phyloP scores from a whole-genome alignment of 1,140 invertebrate genomes.

The Drosophila dunni region DNA sequence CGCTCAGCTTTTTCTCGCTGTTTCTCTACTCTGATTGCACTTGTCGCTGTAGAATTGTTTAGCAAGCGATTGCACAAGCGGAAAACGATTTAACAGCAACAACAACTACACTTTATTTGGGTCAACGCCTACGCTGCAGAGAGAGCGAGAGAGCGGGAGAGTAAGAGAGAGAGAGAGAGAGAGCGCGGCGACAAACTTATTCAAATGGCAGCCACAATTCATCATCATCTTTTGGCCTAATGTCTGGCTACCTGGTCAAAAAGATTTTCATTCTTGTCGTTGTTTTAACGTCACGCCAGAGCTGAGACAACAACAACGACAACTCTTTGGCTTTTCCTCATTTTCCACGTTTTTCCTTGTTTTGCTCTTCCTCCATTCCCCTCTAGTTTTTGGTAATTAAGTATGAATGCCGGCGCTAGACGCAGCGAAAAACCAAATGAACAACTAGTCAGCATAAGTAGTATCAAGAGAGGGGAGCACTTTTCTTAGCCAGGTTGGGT shows the following conservation, averaged over 20 bases:
- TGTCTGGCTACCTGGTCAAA: conserved; percentile 74
- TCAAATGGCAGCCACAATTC: conserved; percentile 76
- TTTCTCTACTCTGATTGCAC: conserved; percentile 66
- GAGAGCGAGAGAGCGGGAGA: conserved; percentile 19
- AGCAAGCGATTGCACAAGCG: conserved; percentile 77
- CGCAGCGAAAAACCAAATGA: conserved; percentile 48
- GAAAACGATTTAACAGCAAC: conserved; percentile 72
- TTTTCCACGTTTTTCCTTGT: conserved; percentile 35
- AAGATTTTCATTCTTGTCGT: conserved; percentile 45
- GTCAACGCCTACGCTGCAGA: conserved; percentile 77
- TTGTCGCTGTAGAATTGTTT: conserved; percentile 66
- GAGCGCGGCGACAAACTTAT: conserved; percentile 57
- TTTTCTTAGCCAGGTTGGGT: background rate
- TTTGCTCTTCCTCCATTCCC: background rate
- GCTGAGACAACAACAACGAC: conserved; percentile 40
- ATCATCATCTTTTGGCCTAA: conserved; percentile 60
- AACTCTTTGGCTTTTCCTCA: conserved; percentile 54
- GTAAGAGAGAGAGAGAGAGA: too few species aligned
- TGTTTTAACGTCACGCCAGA: conserved; percentile 77
- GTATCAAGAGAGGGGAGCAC: conserved; percentile 34
- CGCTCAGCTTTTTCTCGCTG: background rate
- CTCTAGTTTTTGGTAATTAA: conserved; percentile 68
- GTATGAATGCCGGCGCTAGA: conserved; percentile 82
- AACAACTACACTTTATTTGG: conserved; percentile 66
- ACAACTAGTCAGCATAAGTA: conserved; percentile 36